A percentile compares a stretch with the other conserved stretches of the same genome.
phyloP scores from a whole-genome alignment of 2,888 invertebrate genomes.

The Pachymerium ferrugineum region DNA sequence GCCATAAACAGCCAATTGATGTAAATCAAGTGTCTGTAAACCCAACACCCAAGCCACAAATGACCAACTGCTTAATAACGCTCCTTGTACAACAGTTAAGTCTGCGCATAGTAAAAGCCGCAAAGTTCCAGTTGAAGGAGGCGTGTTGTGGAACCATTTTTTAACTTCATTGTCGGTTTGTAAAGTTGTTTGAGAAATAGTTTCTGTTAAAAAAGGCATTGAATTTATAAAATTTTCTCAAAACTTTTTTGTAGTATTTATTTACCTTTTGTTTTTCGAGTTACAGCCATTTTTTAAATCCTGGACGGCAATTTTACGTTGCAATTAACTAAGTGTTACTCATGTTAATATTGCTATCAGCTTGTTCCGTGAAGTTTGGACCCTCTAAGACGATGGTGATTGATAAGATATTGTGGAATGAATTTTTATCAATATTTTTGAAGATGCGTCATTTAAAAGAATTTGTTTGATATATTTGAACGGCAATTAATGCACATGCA shows the following conservation, averaged over 20 bases:
- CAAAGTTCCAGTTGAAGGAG: neutral
- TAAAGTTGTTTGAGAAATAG: neutral
- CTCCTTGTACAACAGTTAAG: constrained; percentile 18
- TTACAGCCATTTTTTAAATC: too few species aligned
- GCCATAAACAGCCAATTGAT: constrained; percentile 18
- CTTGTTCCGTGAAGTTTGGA: neutral
- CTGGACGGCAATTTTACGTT: too few species aligned
- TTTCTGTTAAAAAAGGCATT: too few species aligned
- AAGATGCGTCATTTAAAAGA: too few species aligned
- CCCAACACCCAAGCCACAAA: constrained; percentile 17
- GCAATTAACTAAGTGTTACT: too few species aligned
- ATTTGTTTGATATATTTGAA: too few species aligned
- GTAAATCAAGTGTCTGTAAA: neutral
- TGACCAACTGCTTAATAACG: neutral
- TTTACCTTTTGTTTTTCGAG: neutral
- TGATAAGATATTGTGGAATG: neutral
- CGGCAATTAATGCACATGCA: too few species aligned
- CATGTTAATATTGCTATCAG: neutral
- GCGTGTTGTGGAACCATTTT: neutral
- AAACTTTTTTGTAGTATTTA: neutral
- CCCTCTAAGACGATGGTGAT: neutral
- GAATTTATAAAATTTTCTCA: too few species aligned
- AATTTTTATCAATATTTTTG: too few species aligned
- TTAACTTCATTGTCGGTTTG: neutral
- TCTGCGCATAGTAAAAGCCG: constrained; percentile 7